Base-by-base conservation (phyloP, 2,888 invertebrate species). In the Leucoptera coffeella region DNA sequence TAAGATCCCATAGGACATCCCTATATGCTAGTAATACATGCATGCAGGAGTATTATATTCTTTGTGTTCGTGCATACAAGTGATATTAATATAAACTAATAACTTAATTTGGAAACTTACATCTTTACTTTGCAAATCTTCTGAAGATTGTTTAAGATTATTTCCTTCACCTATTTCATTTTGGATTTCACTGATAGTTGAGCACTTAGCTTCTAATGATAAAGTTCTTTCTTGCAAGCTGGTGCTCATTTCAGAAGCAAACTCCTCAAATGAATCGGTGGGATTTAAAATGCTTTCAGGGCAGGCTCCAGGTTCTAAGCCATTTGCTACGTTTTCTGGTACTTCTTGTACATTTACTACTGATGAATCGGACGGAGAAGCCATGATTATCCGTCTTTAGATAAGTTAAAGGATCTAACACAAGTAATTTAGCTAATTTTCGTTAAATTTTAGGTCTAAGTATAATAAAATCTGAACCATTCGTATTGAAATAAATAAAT, bases 231-330 rank as follows among this genome's bases (percentile, higher is more conserved):
- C 78, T 37, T 76, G 75, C 26, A 81, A 69, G 42, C 76, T 76
- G 7, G 77, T 74, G 41, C 73, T 77, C 74, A 82, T 77, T 45
- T 78, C 77, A 7, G 62, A 60, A 22, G 78, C 80, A 39, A 82
- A 78, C 38, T 83, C 81, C 36, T 83, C 82, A 39, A 80, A 79
- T 12, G 78, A 77, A 49, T 82, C 82, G 5, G 81, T 79, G 2
- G 83, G 78, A 27, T 85, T 77, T 21, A 87, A 58, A 50, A 84
- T 77, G 40, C 80, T 79, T 46, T 83, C 85, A 3, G 47, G 43
- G 35, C 67, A 69, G 15, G 65, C 65, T 4, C 69, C 69, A 6
- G 69, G 69, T 38, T 62, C 67, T 12, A 67, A 35, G 15, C 56
- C 58, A 34, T 48, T 47, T 8, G 51, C 34, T 7, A 45, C 44